Base-by-base conservation (phyloP, 2,888 invertebrate species). In the Leptinotarsa juncta region DNA sequence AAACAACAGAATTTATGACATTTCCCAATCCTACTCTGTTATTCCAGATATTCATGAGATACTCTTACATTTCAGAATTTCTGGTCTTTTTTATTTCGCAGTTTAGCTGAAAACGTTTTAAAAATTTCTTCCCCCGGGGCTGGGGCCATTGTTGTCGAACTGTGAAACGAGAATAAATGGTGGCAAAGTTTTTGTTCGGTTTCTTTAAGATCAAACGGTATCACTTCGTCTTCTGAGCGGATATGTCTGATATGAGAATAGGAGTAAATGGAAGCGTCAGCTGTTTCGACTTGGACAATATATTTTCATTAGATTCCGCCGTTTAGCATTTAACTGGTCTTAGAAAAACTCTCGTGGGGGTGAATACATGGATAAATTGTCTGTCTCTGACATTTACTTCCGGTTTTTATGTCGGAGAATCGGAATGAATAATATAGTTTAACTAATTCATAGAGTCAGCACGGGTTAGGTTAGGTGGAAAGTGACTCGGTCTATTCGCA, bases 161-260 rank as follows among this genome's bases (percentile, higher is more conserved):
- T 18, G 55, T 23, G 68, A 14, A 20, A 62, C 71, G 53, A 62
- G 53, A 77, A 77, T 73, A 75, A 77, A 77, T 77, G 77, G 72
- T 48, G 77, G 50, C 18, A 60, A 15, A 60, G 55, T 73, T 72
- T 73, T 70, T 72, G 72, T 75, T 72, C 62, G 65, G 65, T 72
- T 77, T 75, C 67, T 73, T 53, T 65, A 62, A 70, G 76, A 76
- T 70, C 69, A 76, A 76, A 71, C 71, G 69, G 73, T 65, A 76
- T 76, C 68, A 73, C 70, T 60, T 67, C 68, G 70, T 71, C 76
- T 69, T 74, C 72, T 67, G 55, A 53, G 65, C 55, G 70, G 67
- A 72, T 72, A 72, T 72, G 42, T 42, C 67, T 62, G 55, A 65
- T 68, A 65, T 49, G 50, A 49, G 65, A 49, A 65, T 70, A 51